Base-by-base conservation (phyloP, 2,888 invertebrate species). In the Mimas tiliae region DNA sequence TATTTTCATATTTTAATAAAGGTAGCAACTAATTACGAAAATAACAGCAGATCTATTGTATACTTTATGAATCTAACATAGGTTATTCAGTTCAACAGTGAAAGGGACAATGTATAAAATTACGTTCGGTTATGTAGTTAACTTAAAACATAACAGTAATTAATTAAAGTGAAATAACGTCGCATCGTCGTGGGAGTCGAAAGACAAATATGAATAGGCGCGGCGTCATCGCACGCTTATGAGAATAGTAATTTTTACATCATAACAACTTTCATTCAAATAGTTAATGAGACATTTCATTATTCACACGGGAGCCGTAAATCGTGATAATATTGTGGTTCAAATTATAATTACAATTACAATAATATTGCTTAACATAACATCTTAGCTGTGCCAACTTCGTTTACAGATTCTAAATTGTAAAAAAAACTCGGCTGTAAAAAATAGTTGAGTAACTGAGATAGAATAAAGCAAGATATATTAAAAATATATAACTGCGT, bases 131-230 rank as follows among this genome's bases (percentile, higher is more conserved):
- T 55, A 53, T 34, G 38, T 53, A 63, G 66, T 47, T 38, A 81
- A 81, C 80, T 81, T 80, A 79, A 78, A 80, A 79, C 79, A 76
- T 78, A 79, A 80, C 76, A 75, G 77, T 79, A 83, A 85, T 85
- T 86, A 86, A 85, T 83, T 85, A 85, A 27, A 76, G 78, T 80
- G 84, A 84, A 84, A 85, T 84, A 84, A 84, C 86, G 83, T 72
- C 78, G 77, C 73, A 69, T 69, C 84, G 81, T 84, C 92, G 92
- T 92, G 92, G 92, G 92, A 93, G 91, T 89, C 83, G 92, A 92
- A 92, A 93, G 91, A 89, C 83, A 77, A 79, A 81, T 83, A 82
- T 86, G 85, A 90, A 91, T 89, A 82, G 85, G 74, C 82, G 76
- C 74, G 85, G 74, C 82, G 76, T 74, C 84, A 84, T 84, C 83